A percentile compares a stretch with the other conserved stretches of the same genome.
phyloP scores from a whole-genome alignment of 2,113 vertebrate genomes.

The Equus przewalskii region DNA sequence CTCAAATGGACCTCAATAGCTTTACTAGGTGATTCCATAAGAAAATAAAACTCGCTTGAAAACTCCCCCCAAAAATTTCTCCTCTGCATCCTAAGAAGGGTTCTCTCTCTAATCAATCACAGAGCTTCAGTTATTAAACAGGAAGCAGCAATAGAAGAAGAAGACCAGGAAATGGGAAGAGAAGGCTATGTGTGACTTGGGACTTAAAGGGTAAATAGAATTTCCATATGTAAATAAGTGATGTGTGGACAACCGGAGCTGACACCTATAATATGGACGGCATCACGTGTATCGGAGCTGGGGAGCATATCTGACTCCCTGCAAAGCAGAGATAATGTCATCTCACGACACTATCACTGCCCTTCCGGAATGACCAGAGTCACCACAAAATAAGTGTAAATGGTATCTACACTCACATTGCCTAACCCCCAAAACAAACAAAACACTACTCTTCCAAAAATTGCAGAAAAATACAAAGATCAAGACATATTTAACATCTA shows the following conservation, averaged over 20 bases:
- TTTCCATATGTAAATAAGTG: background rate
- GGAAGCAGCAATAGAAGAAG: background rate
- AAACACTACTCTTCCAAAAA: constrained; percentile 16
- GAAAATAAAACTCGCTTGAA: background rate
- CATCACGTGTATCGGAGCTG: background rate
- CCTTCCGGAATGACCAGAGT: background rate
- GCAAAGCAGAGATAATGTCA: background rate
- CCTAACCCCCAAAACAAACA: background rate
- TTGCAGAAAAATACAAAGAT: constrained; percentile 31
- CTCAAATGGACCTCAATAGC: background rate
- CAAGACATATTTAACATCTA: background rate
- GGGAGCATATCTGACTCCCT: background rate
- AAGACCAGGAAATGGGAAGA: background rate
- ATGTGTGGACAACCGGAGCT: background rate
- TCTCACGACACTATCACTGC: background rate
- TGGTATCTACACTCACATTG: background rate
- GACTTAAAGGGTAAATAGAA: background rate
- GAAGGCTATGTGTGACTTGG: background rate
- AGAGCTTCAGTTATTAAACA: background rate
- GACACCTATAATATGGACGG: background rate
- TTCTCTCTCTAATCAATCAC: background rate
- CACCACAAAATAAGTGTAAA: background rate
- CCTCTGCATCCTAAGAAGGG: background rate
- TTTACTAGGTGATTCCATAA: background rate
- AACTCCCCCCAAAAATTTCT: background rate